A percentile compares a stretch with the other conserved stretches of the same genome.
Evolutionary conservation across 1,140 invertebrate genomes (phyloP).

Genomic region (Globodera rostochiensis): DNA sequence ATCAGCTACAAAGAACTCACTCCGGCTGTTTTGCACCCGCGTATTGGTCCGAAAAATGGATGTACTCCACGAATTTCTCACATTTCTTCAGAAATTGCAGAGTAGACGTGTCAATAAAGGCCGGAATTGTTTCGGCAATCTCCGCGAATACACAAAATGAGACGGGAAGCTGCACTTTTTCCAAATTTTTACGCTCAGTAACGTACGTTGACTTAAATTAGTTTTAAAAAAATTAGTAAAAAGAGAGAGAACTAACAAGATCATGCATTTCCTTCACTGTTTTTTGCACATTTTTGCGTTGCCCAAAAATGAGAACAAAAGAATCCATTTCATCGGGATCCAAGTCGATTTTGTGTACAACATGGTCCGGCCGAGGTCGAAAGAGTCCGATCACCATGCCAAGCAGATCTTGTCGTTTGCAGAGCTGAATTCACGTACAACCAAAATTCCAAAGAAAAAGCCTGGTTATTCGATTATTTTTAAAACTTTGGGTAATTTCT

Average conservation of each 20-base stretch:
- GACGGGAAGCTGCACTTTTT: conserved; percentile 82
- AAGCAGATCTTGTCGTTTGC: conserved; percentile 85
- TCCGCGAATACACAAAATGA: conserved; percentile 72
- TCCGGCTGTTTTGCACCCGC: conserved; percentile 80
- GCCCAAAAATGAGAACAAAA: conserved; percentile 88
- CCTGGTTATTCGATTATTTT: no score
- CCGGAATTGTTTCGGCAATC: conserved; percentile 45
- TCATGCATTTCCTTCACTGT: conserved; percentile 90
- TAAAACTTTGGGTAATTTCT: no score
- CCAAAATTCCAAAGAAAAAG: no score
- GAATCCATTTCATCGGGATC: conserved; percentile 87
- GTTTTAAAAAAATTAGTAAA: conserved; percentile 26
- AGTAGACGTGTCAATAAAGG: conserved; percentile 62
- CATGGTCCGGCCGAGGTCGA: conserved; percentile 81
- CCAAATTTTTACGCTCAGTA: conserved; percentile 81
- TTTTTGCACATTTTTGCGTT: conserved; percentile 82
- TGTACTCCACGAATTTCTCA: conserved; percentile 84
- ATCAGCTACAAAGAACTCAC: conserved; percentile 69
- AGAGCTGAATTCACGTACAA: conserved; percentile 32
- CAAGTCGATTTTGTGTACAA: conserved; percentile 79
- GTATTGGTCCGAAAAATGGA: conserved; percentile 95
- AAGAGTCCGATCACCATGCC: conserved; percentile 83
- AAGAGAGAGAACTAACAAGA: conserved; percentile 72
- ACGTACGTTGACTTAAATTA: conserved; percentile 80
- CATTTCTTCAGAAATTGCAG: conserved; percentile 80